These are phyloP conservation scores for Himalopsyche anomala DNA, from an alignment of 2,888 invertebrate species.

Conservation along the genomic window DNA sequence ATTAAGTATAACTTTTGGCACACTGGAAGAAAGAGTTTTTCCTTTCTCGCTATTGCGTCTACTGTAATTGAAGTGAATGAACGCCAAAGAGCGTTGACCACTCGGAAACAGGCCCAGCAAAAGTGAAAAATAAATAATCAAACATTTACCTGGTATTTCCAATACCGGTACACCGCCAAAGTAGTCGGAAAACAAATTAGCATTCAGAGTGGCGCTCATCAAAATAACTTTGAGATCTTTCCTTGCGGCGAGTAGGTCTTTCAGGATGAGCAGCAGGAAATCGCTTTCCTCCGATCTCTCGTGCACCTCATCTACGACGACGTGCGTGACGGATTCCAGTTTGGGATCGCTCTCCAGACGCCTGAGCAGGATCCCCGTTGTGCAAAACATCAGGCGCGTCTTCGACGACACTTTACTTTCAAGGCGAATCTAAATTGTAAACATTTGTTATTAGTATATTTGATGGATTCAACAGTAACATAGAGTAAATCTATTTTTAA, in stretches of 20 bases:
- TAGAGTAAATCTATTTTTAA: no score
- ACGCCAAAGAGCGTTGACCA: not conserved
- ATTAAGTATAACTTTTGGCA: no score
- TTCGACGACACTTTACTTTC: constrained; percentile 86
- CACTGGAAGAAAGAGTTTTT: no score
- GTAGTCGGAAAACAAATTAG: constrained; percentile 89
- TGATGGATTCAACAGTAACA: no score
- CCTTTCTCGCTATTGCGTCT: no score
- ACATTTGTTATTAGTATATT: no score
- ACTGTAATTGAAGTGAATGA: no score
- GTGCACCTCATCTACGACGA: constrained; percentile 94
- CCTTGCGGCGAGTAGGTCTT: constrained; percentile 84
- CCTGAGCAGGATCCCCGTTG: constrained; percentile 92
- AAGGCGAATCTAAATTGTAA: constrained; percentile 80
- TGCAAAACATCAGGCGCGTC: constrained; percentile 94
- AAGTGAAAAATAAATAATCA: not conserved
- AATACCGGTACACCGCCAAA: constrained; percentile 88
- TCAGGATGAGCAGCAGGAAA: constrained; percentile 89
- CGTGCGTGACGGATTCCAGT: constrained; percentile 86
- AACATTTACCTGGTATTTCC: constrained; percentile 82
- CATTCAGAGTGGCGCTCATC: constrained; percentile 96
- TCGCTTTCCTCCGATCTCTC: constrained; percentile 94
- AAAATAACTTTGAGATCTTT: constrained; percentile 89
- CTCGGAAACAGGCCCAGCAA: not conserved
- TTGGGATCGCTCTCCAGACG: constrained; percentile 88